Percentiles rank a stretch among this genome's conserved stretches.
Conservation (phyloP, 2,888 invertebrate genomes). For the Baronia brevicornis region DNA sequence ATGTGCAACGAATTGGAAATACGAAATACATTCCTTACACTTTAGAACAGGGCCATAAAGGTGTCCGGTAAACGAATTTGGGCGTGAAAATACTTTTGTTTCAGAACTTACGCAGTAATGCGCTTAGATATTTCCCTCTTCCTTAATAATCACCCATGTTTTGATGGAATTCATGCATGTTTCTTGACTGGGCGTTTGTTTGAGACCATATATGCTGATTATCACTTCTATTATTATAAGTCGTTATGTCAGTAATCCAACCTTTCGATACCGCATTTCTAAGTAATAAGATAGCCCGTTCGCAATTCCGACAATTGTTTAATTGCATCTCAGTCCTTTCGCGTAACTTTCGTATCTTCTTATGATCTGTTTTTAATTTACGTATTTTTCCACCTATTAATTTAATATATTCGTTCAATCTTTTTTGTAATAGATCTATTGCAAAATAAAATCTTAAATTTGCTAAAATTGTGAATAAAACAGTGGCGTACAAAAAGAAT, state of each 20-base stretch:
- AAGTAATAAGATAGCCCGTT: slow-evolving; percentile 35
- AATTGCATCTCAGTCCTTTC: slow-evolving; percentile 46
- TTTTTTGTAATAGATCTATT: slow-evolving; percentile 39
- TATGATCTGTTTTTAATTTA: slow-evolving; percentile 44
- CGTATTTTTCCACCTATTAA: slow-evolving; percentile 38
- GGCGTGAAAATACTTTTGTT: background rate
- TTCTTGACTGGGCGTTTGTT: too few species aligned
- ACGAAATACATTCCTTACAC: slow-evolving; percentile 1
- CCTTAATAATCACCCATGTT: too few species aligned
- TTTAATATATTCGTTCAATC: slow-evolving; percentile 44
- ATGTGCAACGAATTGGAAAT: slow-evolving; percentile 1
- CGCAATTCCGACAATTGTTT: slow-evolving; percentile 35
- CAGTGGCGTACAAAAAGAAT: slow-evolving; percentile 36
- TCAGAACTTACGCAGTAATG: background rate
- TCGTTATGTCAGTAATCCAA: slow-evolving; percentile 8
- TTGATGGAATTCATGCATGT: too few species aligned
- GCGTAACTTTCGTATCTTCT: too few species aligned
- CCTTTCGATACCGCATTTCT: too few species aligned
- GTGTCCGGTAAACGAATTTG: background rate
- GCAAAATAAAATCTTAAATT: slow-evolving; percentile 55
- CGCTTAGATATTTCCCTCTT: background rate
- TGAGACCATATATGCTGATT: too few species aligned
- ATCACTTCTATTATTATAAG: slow-evolving; percentile 4
- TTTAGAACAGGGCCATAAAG: background rate
- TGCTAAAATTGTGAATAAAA: slow-evolving; percentile 38